phyloP scores from a whole-genome alignment of 92 coral and sea anemone genomes.

The Hydrozoanthus gracilis region DNA sequence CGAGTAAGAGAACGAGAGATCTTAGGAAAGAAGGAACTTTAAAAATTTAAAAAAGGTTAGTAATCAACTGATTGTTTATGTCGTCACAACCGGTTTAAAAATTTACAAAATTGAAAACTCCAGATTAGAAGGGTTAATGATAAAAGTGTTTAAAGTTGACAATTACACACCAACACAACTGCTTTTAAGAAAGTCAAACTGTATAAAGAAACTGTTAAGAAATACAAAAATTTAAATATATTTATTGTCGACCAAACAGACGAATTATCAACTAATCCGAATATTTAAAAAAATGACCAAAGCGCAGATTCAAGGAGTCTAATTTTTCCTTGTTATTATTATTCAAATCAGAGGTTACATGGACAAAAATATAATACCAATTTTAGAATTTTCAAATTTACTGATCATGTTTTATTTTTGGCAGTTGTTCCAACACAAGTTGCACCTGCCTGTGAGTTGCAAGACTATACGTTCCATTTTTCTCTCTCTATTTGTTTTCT shows the following conservation, averaged over 20 bases:
- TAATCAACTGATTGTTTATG: neutral
- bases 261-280: slow-evolving; percentile 15
- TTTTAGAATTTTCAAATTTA: neutral
- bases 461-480: neutral
- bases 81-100: neutral
- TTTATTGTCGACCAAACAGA: neutral
- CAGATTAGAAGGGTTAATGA: neutral
- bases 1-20: neutral
- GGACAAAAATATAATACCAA: neutral
- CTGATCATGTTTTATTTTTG: neutral
- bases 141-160: neutral
- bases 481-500: neutral
- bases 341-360: neutral
- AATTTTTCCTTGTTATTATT: neutral
- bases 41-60: neutral
- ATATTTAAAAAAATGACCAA: slow-evolving; percentile 9
- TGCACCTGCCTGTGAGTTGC: neutral
- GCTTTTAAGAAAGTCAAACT: neutral
- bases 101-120: neutral
- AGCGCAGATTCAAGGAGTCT: neutral
- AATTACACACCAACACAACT: neutral
- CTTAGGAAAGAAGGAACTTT: neutral
- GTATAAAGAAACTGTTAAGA: neutral
- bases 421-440: neutral
- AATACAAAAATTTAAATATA: neutral